Evolutionary conservation across 2,888 invertebrate species (phyloP).

Genomic region (Anthophora plumipes): DNA sequence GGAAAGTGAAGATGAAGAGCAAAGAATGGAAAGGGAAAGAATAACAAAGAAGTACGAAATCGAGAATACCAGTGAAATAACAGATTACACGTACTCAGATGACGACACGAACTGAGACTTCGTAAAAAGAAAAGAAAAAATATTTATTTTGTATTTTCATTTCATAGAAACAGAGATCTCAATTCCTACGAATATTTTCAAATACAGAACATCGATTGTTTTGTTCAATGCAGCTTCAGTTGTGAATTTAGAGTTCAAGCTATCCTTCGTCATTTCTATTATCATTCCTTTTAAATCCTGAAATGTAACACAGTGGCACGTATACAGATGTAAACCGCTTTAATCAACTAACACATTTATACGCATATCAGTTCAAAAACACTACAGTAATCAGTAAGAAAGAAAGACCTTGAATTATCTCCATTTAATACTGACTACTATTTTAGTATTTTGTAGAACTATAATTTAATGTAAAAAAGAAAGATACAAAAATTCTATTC

Average conservation of each 20-base stretch:
- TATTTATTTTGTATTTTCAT: neutral
- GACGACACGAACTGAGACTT: constrained; percentile 29
- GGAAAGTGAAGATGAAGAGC: neutral
- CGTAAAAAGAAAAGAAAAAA: too few relatives aligned
- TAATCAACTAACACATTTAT: neutral
- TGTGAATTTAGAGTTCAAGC: constrained; percentile 83
- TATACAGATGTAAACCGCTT: neutral
- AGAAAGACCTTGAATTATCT: too few relatives aligned
- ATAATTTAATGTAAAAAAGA: too few relatives aligned
- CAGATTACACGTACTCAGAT: constrained; percentile 4
- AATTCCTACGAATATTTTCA: constrained; percentile 76
- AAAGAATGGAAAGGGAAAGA: neutral
- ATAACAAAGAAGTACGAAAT: neutral
- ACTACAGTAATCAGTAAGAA: too few relatives aligned
- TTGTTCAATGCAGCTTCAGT: constrained; percentile 84
- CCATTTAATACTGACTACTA: too few relatives aligned
- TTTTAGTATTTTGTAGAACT: too few relatives aligned
- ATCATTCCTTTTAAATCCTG: constrained; percentile 83
- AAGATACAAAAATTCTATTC: too few relatives aligned
- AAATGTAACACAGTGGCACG: constrained; percentile 66
- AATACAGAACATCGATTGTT: constrained; percentile 80
- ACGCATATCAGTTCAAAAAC: too few relatives aligned
- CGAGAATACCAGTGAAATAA: constrained; percentile 23
- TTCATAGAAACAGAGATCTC: neutral
- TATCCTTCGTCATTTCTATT: constrained; percentile 82